Evolutionary conservation across 1,140 invertebrate species (phyloP), one percentile per base, ranked within the genome.

Genomic region (Cephus cinctus): DNA sequence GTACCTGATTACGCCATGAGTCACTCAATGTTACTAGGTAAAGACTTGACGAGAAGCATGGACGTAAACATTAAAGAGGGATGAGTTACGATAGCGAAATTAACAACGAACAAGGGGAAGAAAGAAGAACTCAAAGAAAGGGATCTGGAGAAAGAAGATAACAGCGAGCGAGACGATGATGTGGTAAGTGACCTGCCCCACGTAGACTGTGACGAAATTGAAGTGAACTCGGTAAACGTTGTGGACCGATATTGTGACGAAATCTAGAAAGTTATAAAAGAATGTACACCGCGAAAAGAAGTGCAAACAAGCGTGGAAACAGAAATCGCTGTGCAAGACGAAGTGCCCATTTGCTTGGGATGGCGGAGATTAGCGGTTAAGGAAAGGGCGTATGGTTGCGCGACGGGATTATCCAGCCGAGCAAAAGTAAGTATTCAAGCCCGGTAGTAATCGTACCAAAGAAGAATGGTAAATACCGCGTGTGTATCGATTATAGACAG

Each of bases 381-480:
- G 23, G 48, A 50, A 14, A 44, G 27, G 50, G 61, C 5, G 50
- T 60, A 44, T 43, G 63, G 47, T 18, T 66, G 31, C 27, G 39
- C 47, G 22, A 45, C 19, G 56, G 55, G 38, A 49, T 74, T 1
- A 61, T 70, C 5, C 23, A 47, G 27, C 36, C 43, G 14, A 67
- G 65, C 34, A 19, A 25, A 22, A 69, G 65, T 32, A 67, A 75
- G 5, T 81, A 62, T 67, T 52, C 69, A 5, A 66, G 67, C 18
- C 72, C 69, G 16, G 61, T 77, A 2, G 66, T 78, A 3, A 30
- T 78, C 11, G 71, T 71, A 2, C 43, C 45, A 18, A 81, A 82
- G 51, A 75, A 74, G 50, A 62, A 80, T 65, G 61, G 75, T 44
- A 41, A 61, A 38, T 44, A 64, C 21, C 57, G 71, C 47, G 56